Conservation (phyloP, 1,140 invertebrate genomes). For the Temnothorax longispinosus region DNA sequence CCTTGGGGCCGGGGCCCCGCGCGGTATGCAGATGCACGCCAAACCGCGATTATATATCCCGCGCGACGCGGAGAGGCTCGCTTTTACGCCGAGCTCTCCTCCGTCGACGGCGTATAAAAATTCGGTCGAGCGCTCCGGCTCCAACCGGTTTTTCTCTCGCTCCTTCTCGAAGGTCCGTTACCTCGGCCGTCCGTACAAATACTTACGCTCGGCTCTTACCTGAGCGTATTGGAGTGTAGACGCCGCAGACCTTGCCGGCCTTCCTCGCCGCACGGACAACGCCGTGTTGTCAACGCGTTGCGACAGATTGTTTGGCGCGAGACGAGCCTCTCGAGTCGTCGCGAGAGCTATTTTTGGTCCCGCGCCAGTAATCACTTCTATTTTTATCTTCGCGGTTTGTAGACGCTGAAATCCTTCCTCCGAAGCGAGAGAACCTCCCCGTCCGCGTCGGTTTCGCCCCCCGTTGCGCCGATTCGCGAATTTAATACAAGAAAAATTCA, state of each 20-base stretch:
- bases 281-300: background rate
- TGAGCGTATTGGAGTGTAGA: background rate
- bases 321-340: background rate
- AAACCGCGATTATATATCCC: background rate
- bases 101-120: background rate
- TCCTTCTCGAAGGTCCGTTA: background rate
- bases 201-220: background rate
- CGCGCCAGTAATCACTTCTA: background rate
- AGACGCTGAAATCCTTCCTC: background rate
- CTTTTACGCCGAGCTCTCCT: no score
- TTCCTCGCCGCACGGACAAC: background rate
- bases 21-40: constrained; percentile 17
- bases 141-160: constrained; percentile 25
- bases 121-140: background rate
- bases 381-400: background rate
- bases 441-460: no score
- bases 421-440: background rate
- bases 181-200: background rate
- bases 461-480: no score
- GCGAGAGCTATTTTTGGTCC: background rate
- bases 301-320: background rate
- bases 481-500: no score
- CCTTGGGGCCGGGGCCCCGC: background rate
- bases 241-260: background rate
- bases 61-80: background rate